These are phyloP conservation scores for Drosophila lacteicornis DNA, from an alignment of 1,140 invertebrate species.

Conservation along the genomic window DNA sequence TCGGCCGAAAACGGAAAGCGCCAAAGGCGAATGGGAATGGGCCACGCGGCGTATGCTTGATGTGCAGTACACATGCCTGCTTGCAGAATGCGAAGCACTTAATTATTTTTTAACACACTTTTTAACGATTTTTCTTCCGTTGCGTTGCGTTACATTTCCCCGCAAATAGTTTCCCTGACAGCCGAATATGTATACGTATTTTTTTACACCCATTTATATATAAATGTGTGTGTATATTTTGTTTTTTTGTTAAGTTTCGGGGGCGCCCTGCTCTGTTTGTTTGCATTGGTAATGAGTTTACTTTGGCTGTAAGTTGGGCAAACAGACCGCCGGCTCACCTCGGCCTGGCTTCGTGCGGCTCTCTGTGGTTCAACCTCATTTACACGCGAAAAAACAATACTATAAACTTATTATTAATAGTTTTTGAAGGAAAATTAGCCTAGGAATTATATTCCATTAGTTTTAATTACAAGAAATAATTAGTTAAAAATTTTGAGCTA, in stretches of 20 bases:
- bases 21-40: neutral
- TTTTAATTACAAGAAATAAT: too few relatives aligned
- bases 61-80: conserved; percentile 33
- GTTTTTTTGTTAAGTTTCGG: conserved; percentile 58
- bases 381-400: neutral
- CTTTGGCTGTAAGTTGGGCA: conserved; percentile 80
- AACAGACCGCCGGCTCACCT: conserved; percentile 67
- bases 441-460: fast-evolving
- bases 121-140: conserved; percentile 59
- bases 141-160: conserved; percentile 22
- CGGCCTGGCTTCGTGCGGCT: conserved; percentile 21
- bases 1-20: neutral
- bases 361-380: conserved; percentile 7
- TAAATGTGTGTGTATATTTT: neutral
- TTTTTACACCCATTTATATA: conserved; percentile 15
- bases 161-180: conserved; percentile 63
- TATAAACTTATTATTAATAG: too few relatives aligned
- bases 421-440: neutral
- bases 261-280: conserved; percentile 64
- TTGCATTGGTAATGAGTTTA: conserved; percentile 83
- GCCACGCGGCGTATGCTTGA: conserved; percentile 41
- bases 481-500: neutral
- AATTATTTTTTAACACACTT: conserved; percentile 71
- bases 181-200: conserved; percentile 17
- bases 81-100: conserved; percentile 53